phyloP scores from a whole-genome alignment of 1,140 invertebrate genomes.

The Pemphigus obesinymphae region DNA sequence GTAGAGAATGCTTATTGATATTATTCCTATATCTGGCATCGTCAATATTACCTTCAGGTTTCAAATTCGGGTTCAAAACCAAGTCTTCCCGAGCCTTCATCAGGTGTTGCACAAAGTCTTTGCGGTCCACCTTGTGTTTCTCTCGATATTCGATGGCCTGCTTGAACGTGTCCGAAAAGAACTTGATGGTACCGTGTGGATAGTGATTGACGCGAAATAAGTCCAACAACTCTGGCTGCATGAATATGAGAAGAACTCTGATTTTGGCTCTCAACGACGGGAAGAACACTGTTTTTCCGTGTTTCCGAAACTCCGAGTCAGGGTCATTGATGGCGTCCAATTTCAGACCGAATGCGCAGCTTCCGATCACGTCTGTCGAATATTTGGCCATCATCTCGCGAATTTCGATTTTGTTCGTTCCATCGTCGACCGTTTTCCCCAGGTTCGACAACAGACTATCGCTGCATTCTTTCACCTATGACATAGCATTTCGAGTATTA shows the following conservation, averaged over 20 bases:
- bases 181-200: slow-evolving; percentile 43
- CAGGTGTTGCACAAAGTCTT: slow-evolving; percentile 49
- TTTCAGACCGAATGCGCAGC: slow-evolving; percentile 60
- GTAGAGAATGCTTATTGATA: too few relatives aligned
- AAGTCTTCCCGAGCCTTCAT: slow-evolving; percentile 24
- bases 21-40: too few relatives aligned
- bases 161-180: slow-evolving; percentile 45
- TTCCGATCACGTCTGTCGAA: slow-evolving; percentile 62
- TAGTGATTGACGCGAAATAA: slow-evolving; percentile 20
- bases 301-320: slow-evolving; percentile 54
- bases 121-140: slow-evolving; percentile 44
- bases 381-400: slow-evolving; percentile 58
- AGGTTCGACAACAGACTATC: slow-evolving; percentile 48
- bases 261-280: slow-evolving; percentile 54
- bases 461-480: slow-evolving; percentile 45
- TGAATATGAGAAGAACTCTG: slow-evolving; percentile 45
- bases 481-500: too few relatives aligned
- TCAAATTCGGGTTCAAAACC: slow-evolving; percentile 25
- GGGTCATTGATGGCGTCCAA: slow-evolving; percentile 56
- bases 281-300: slow-evolving; percentile 46
- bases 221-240: slow-evolving; percentile 43
- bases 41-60: slow-evolving; percentile 33
- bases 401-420: slow-evolving; percentile 52
- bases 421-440: slow-evolving; percentile 40
- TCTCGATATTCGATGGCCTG: slow-evolving; percentile 48